phyloP scores from a whole-genome alignment of 2,888 invertebrate genomes.

The Lycophotia porphyrea region DNA sequence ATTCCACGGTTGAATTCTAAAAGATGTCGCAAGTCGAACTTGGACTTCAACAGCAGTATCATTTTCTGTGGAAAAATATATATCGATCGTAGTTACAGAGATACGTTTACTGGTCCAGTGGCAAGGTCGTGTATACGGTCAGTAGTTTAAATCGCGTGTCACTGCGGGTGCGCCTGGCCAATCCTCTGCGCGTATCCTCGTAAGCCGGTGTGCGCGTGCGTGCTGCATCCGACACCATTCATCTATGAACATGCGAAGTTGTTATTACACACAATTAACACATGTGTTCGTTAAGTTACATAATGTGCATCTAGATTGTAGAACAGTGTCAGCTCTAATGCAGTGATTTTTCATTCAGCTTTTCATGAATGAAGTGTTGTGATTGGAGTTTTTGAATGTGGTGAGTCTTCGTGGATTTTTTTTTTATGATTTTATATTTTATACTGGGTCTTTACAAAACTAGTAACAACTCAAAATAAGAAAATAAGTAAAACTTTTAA shows the following conservation, averaged over 20 bases:
- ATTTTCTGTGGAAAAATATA: conserved; percentile 54
- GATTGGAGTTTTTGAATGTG: conserved; percentile 39
- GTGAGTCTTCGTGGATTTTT: conserved; percentile 44
- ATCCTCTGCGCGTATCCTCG: conserved; percentile 62
- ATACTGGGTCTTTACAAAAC: not conserved
- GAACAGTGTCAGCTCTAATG: conserved; percentile 45
- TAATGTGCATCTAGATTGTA: conserved; percentile 31
- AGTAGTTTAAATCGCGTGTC: conserved; percentile 76
- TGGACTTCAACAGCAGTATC: conserved; percentile 55
- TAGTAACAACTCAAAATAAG: not conserved
- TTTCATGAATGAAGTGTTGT: conserved; percentile 42
- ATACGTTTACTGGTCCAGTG: conserved; percentile 68
- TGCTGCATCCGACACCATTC: conserved; percentile 60
- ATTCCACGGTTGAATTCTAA: conserved; percentile 30
- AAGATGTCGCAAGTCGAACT: conserved; percentile 58
- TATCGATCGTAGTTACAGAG: conserved; percentile 49
- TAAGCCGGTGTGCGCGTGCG: conserved; percentile 65
- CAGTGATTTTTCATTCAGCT: conserved; percentile 45
- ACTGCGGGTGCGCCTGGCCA: conserved; percentile 72
- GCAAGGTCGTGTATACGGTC: conserved; percentile 73
- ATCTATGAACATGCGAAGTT: conserved; percentile 53
- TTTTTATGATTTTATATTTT: not conserved
- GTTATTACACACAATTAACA: conserved; percentile 45
- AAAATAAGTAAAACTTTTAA: not conserved
- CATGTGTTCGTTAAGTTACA: conserved; percentile 42